Base-by-base conservation (phyloP, 2,113 vertebrate genomes). In the Hassar affinis region DNA sequence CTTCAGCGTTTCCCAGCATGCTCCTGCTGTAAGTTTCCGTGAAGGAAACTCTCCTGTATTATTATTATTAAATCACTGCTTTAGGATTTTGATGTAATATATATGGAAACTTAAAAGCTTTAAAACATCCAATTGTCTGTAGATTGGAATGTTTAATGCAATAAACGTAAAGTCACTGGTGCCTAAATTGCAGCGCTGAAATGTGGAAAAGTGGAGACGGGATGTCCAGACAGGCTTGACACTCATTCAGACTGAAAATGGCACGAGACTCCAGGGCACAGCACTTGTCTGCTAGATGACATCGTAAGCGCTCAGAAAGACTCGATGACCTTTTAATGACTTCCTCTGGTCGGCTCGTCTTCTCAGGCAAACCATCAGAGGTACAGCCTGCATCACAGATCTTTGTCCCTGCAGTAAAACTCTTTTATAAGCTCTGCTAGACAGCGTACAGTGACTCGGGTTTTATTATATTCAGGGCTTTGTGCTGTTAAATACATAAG, bases 271-370 rank as follows among this genome's bases (percentile, higher is more conserved):
- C 81, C 69, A 27, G 78, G 57, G 52, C 59, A 35, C 77, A 83
- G 49, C 61, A 35, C n/a, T 80, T 12, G 75, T 86, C 47, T 30
- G 80, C 4, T 22, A 64, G 86, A 81, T 85, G 85, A 85, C 81
- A 83, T 80, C 68, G 79, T 82, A 62, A 79, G 81, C 27, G 57
- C 74, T 75, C 79, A 59, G 75, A 74, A 59, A 84, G 81, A 51
- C 77, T 81, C 4, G 38, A 25, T 85, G 87, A 88, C 83, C 88
- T 85, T 80, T 84, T 86, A 79, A 80, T 86, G 80, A 88, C 82
- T 87, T 87, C 88, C 86, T 85, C 51, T 80, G 27, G 27, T 72
- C 54, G 82, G 74, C 59, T 74, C 35, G 35, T 83, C 56, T 81
- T 78, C 57, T 33, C n/a, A 57, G 51, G 54, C 33, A 49, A 35